Evolutionary conservation across 2,113 vertebrate species (phyloP), one percentile per base, ranked within the genome.

Genomic region (Ploceus nigricollis): DNA sequence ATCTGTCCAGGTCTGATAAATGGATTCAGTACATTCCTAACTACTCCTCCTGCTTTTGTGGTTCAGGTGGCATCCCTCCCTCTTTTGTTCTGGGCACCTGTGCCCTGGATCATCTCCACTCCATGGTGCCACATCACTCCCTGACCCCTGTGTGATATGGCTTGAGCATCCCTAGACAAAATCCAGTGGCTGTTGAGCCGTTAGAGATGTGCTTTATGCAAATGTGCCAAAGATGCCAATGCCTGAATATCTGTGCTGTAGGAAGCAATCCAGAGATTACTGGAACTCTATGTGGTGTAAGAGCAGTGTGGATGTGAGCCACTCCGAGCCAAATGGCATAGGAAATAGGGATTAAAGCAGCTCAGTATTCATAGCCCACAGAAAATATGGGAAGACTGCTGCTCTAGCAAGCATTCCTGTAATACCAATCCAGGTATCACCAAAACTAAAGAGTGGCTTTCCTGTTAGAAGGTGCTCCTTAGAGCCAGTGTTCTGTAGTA

Each of bases 301-400:
- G 69, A 51, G 20, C 22, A 15, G 11, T 6, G 13, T 24, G 39
- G 6, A 25, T 65, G 10, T 51, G 72, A 76, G 27, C 15, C 9
- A 2, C 17, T 56, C 25, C 0, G 0, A 80, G 33, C 4, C 48
- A 83, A 5, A 13, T 2, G 4, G 10, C 11, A 3, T 1, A 22
- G 25, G 28, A 77, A 77, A 37, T 2, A 16, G 17, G 12, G 17
- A 13, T 22, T 48, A n/a, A 79, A 78, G 25, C 40, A 66, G 7
- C 24, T 77, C 21, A 40, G 13, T 24, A 16, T 13, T 16, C 1
- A 2, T 3, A 12, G 11, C 5, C 28, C 13, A 25, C 23, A 12
- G 35, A 72, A 65, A 61, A 42, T 31, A 53, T 24, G 25, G 24
- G 10, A 80, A 44, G 18, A 21, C 10, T 47, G 14, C 31, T 79